Evolutionary conservation across 2,113 vertebrate species (phyloP), one percentile per base, ranked within the genome.

Genomic region (Chaetodon auriga): DNA sequence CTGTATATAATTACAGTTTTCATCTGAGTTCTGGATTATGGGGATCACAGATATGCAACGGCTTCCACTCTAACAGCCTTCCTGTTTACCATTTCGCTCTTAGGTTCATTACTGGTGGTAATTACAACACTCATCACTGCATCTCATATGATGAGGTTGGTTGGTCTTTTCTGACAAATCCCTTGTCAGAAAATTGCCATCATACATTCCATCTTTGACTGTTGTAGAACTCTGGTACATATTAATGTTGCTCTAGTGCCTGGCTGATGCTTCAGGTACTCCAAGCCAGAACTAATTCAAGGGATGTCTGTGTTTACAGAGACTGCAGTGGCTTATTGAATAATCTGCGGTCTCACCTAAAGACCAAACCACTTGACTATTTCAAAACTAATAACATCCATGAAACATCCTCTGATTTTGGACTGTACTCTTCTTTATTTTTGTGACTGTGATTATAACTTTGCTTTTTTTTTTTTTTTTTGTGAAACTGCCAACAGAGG

Each of bases 71-170:
- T 25, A 23, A 18, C 41, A 66, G 12, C 48, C 15, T 9, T 57
- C 15, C n/a, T 71, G 53, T 71, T 71, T 45, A 57, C 4, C 21
- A 45, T 43, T 57, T 43, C 5, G 0, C 16, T 46, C 55, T 57
- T 71, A 43, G 14, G 15, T 57, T 55, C 53, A 43, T 57, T 54
- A 45, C 38, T 25, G 70, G 16, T 35, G 43, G 43, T 73, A 48
- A 49, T 61, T 74, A 45, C 46, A 65, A 49, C 13, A 57, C 35
- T 65, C 51, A 71, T 65, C 41, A 45, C 51, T 41, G 72, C 72
- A 75, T 81, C 14, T 19, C 8, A 9, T 7, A 71, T 38, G 48
- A 41, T 41, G 2, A 54, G 49, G 48, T 54, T 65, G 43, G 43
- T 25, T 55, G 73, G 58, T 46, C 23, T 61, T 58, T 51, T 21